phyloP scores from a whole-genome alignment of 2,888 invertebrate genomes.

The Sminthurides aquaticus region DNA sequence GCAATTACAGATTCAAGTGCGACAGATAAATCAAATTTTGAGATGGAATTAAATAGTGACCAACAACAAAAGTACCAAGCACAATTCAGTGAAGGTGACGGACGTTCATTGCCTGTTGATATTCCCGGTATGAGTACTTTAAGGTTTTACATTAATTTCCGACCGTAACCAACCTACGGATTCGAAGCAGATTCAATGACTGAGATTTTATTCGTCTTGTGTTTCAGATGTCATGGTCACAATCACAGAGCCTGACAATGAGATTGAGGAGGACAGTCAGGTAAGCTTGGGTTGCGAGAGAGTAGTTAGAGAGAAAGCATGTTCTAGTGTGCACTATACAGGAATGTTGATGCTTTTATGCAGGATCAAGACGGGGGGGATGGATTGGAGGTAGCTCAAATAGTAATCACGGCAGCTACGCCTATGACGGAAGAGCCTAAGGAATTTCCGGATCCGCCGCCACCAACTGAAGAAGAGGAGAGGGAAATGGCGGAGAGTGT shows the following conservation, averaged over 20 bases:
- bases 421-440: constrained; percentile 83
- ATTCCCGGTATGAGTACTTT: constrained; percentile 33
- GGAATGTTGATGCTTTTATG: neutral
- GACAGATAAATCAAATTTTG: constrained; percentile 49
- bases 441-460: constrained; percentile 27
- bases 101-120: constrained; percentile 25
- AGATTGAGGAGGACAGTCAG: constrained; percentile 11
- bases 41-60: constrained; percentile 62
- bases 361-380: constrained; percentile 49
- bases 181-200: neutral
- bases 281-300: neutral
- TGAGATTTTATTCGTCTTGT: neutral
- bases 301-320: no score
- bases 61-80: constrained; percentile 67
- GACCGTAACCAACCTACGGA: neutral
- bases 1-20: neutral
- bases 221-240: constrained; percentile 23
- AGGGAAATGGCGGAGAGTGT: constrained; percentile 4
- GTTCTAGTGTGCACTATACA: no score
- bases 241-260: constrained; percentile 23
- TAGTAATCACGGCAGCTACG: constrained; percentile 87
- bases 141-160: neutral
- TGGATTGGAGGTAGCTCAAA: constrained; percentile 76
- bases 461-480: constrained; percentile 11
- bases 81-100: constrained; percentile 48